These are phyloP conservation scores for Pseudochromis fuscus DNA, from an alignment of 2,797 vertebrate genomes.

Conservation along the genomic window DNA sequence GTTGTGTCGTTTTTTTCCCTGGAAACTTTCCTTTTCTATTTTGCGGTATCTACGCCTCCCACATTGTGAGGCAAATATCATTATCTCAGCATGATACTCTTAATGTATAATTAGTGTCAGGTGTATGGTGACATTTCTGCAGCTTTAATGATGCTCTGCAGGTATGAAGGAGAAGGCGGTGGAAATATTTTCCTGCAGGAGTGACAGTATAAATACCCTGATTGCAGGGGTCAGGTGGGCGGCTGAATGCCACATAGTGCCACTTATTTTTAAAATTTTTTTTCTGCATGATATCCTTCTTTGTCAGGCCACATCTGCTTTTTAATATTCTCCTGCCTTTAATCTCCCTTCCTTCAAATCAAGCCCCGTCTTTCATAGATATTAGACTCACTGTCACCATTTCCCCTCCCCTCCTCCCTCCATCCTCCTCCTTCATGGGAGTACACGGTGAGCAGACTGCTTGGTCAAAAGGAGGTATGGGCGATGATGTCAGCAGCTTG, in stretches of 20 bases:
- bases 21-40: slow-evolving; percentile 40
- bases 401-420: slow-evolving; percentile 15
- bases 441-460: slow-evolving; percentile 49
- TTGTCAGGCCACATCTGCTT: slow-evolving; percentile 20
- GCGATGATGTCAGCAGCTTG: slow-evolving; percentile 84
- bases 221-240: slow-evolving; percentile 47
- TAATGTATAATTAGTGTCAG: slow-evolving; percentile 68
- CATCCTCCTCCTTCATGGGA: slow-evolving; percentile 30
- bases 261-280: slow-evolving; percentile 32
- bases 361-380: slow-evolving; percentile 5
- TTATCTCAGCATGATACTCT: slow-evolving; percentile 66
- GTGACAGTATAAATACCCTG: slow-evolving; percentile 53
- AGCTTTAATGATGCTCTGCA: slow-evolving; percentile 65
- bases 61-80: slow-evolving; percentile 67
- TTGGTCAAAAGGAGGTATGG: slow-evolving; percentile 72
- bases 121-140: slow-evolving; percentile 64
- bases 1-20: slow-evolving; percentile 5
- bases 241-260: slow-evolving; percentile 30
- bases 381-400: slow-evolving; percentile 23
- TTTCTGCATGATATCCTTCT: background rate
- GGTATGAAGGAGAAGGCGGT: slow-evolving; percentile 40
- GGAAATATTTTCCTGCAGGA: slow-evolving; percentile 42
- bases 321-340: slow-evolving; percentile 4
- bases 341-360: slow-evolving; percentile 23
- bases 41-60: slow-evolving; percentile 47